phyloP scores from a whole-genome alignment of 2,113 vertebrate genomes.

The Synchiropus splendidus region DNA sequence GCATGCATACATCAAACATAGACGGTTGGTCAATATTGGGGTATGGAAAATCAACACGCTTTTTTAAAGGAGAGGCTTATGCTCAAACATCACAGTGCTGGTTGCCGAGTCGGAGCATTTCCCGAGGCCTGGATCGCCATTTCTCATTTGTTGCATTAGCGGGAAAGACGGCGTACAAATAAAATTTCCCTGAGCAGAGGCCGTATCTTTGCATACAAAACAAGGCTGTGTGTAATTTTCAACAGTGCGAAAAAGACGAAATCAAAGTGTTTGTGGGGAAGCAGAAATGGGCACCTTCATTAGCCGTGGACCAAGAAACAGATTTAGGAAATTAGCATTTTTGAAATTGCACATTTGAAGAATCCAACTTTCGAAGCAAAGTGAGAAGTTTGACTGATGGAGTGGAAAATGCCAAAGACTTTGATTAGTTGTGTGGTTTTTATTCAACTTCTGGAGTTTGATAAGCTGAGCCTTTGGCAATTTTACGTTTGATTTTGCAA shows the following conservation, averaged over 20 bases:
- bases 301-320: slow-evolving; percentile 18
- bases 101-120: slow-evolving; percentile 38
- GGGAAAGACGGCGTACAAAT: slow-evolving; percentile 46
- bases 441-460: neutral
- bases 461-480: slow-evolving; percentile 5
- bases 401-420: neutral
- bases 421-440: slow-evolving; percentile 9
- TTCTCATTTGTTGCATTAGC: slow-evolving; percentile 68
- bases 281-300: slow-evolving; percentile 20
- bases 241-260: slow-evolving; percentile 21
- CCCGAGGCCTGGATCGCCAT: slow-evolving; percentile 54
- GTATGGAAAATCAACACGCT: slow-evolving; percentile 84
- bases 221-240: slow-evolving; percentile 41
- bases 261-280: slow-evolving; percentile 5
- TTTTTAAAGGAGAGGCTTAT: slow-evolving; percentile 75
- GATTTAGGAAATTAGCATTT: slow-evolving; percentile 33
- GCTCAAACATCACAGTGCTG: slow-evolving; percentile 69
- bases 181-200: slow-evolving; percentile 40
- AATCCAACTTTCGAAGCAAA: slow-evolving; percentile 1
- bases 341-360: slow-evolving; percentile 9
- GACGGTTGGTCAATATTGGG: slow-evolving; percentile 89
- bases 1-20: slow-evolving; percentile 87
- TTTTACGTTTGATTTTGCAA: neutral
- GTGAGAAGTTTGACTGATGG: neutral
- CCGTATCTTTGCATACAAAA: slow-evolving; percentile 51